These are phyloP conservation scores for Poliocrania exsul DNA, from an alignment of 2,797 vertebrate species.

Conservation along the genomic window DNA sequence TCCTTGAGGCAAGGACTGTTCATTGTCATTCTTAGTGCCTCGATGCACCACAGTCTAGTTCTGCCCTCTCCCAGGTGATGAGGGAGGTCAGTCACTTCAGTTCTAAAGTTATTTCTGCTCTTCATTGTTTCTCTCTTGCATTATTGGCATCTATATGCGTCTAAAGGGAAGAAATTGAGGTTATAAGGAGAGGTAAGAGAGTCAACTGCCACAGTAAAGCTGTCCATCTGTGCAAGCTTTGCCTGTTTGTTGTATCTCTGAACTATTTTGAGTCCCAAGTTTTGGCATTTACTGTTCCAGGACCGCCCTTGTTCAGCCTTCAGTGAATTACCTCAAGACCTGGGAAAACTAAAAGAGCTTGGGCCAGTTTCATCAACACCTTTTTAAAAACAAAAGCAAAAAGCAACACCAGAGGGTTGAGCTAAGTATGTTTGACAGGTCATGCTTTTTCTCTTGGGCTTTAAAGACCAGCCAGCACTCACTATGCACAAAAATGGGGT, in stretches of 20 bases:
- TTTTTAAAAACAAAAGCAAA: not conserved
- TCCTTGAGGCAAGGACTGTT: slow-evolving; percentile 31
- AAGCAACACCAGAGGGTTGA: not conserved
- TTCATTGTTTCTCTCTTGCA: not conserved
- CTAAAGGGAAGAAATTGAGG: not conserved
- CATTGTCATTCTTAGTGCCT: not conserved
- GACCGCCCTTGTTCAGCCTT: not conserved
- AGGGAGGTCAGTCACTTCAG: not conserved
- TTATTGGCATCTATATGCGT: not conserved
- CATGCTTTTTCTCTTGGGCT: not conserved
- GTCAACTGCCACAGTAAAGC: not conserved
- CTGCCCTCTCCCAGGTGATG: not conserved
- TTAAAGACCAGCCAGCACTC: not conserved
- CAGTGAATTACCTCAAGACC: not conserved
- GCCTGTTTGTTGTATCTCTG: not conserved
- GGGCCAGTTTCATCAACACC: not conserved
- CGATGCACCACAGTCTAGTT: rapidly evolving
- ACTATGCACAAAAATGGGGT: not conserved
- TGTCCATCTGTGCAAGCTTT: not conserved
- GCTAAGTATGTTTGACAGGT: slow-evolving; percentile 1
- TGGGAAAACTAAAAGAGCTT: not conserved
- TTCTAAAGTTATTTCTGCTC: not conserved
- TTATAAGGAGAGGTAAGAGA: not conserved
- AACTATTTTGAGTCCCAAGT: not conserved
- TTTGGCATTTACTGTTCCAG: not conserved